Percentiles rank a stretch among this genome's conserved stretches.
These are phyloP conservation scores for Platorchestia sp. DNA, from an alignment of 1,140 invertebrate species.

Conservation along the genomic window DNA sequence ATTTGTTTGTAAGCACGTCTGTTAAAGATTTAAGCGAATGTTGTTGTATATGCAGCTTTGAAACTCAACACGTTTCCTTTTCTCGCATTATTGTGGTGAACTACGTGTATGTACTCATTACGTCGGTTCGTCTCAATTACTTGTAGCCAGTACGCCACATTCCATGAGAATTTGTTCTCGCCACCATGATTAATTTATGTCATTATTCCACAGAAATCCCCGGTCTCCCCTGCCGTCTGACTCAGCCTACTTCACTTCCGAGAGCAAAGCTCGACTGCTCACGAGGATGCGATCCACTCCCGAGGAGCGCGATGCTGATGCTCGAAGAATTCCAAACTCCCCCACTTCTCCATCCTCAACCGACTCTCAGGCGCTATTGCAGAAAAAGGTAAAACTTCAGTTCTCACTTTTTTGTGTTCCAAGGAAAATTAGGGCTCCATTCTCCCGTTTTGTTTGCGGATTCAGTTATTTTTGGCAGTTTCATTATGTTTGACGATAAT, in stretches of 20 bases:
- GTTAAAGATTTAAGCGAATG: neutral
- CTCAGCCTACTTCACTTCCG: conserved; percentile 79
- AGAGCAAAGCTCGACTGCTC: conserved; percentile 79
- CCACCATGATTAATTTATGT: neutral
- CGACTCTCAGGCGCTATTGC: conserved; percentile 13
- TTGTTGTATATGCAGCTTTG: neutral
- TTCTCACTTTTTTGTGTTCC: neutral
- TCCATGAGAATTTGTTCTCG: neutral
- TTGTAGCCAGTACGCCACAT: neutral
- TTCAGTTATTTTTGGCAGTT: neutral
- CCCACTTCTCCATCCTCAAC: neutral
- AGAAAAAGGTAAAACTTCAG: conserved; percentile 16
- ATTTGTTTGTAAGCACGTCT: neutral
- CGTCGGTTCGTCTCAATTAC: too few species aligned
- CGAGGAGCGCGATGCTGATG: conserved; percentile 68
- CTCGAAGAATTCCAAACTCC: conserved; percentile 33
- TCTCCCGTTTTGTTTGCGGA: neutral
- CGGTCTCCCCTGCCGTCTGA: conserved; percentile 75
- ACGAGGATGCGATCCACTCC: conserved; percentile 70
- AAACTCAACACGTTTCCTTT: neutral
- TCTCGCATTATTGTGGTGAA: neutral
- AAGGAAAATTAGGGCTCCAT: too few species aligned
- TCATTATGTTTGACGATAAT: neutral
- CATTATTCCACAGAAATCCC: conserved; percentile 57
- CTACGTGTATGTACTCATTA: neutral